Conservation (phyloP, 2,113 vertebrate genomes). For the Phasianus colchicus region DNA sequence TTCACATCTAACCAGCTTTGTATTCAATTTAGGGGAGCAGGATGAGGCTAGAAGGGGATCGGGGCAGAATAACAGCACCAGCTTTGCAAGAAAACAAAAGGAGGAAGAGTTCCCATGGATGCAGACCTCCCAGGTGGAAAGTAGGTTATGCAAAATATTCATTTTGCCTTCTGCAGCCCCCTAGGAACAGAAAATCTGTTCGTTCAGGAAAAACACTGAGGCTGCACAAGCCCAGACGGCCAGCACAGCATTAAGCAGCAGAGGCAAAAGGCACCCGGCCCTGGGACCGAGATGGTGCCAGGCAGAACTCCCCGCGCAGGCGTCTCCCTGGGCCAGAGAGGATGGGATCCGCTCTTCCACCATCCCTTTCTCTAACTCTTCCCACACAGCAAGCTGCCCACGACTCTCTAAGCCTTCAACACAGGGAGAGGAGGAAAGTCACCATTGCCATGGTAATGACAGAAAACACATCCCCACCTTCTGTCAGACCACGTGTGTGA, state of each 20-base stretch:
- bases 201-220: not conserved
- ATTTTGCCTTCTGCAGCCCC: not conserved
- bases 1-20: slow-evolving; percentile 71
- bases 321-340: not conserved
- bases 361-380: not conserved
- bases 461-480: slow-evolving; percentile 23
- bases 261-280: not conserved
- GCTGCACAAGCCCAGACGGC: not conserved
- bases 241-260: not conserved
- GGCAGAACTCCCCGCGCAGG: not conserved
- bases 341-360: not conserved
- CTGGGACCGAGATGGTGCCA: not conserved
- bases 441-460: slow-evolving; percentile 35
- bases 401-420: not conserved
- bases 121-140: not conserved
- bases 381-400: not conserved
- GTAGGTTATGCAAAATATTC: not conserved
- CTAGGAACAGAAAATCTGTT: not conserved
- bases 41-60: not conserved
- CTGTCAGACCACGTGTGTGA: slow-evolving; percentile 36
- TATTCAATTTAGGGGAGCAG: not conserved
- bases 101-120: not conserved
- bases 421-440: not conserved
- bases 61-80: not conserved
- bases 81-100: not conserved